Conservation (phyloP, 1,140 invertebrate species). For the Bombyx mandarina region DNA sequence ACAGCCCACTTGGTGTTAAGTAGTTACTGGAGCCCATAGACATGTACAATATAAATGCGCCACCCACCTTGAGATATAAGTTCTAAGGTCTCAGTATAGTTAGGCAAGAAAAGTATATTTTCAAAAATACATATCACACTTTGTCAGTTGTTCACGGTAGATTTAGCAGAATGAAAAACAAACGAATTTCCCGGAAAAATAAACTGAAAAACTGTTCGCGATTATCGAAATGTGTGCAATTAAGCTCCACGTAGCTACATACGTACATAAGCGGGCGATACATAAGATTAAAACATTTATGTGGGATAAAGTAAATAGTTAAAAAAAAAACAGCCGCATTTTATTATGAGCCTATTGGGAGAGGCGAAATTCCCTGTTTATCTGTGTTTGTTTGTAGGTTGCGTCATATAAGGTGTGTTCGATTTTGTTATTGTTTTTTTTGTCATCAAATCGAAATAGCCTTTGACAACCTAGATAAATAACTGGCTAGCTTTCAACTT, state of each 20-base stretch:
- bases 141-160: neutral
- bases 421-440: too few relatives aligned
- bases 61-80: too few relatives aligned
- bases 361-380: slow-evolving; percentile 37
- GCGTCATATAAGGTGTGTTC: slow-evolving; percentile 12
- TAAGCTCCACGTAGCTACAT: neutral
- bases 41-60: too few relatives aligned
- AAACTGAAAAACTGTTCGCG: neutral
- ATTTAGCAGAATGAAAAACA: neutral
- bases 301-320: slow-evolving; percentile 60
- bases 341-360: slow-evolving; percentile 66
- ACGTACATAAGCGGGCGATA: neutral
- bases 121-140: too few relatives aligned
- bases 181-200: neutral
- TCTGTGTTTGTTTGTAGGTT: slow-evolving; percentile 44
- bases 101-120: too few relatives aligned
- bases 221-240: too few relatives aligned
- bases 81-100: too few relatives aligned
- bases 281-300: slow-evolving; percentile 3
- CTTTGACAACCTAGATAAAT: too few relatives aligned
- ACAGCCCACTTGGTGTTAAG: too few relatives aligned
- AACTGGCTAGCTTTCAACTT: too few relatives aligned
- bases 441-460: too few relatives aligned
- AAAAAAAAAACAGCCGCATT: slow-evolving; percentile 67
- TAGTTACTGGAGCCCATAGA: too few relatives aligned